Conservation (phyloP, 2,797 vertebrate genomes). For the Poeciliopsis infans region DNA sequence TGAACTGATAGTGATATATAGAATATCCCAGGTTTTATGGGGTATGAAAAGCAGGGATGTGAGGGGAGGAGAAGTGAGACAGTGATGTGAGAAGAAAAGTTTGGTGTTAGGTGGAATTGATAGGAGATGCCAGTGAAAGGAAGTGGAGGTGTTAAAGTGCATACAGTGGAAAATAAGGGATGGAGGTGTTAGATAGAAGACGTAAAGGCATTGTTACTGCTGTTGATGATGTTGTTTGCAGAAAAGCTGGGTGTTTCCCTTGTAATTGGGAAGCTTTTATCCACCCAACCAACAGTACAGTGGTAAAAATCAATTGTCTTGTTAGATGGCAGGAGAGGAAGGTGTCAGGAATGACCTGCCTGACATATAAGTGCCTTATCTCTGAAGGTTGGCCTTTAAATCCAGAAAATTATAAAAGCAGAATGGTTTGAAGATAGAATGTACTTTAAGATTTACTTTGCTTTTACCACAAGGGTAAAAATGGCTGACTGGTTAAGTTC, state of each 20-base stretch:
- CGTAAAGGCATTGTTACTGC: conserved; percentile 19
- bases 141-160: conserved; percentile 40
- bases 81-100: conserved; percentile 20
- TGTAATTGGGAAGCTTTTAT: conserved; percentile 5
- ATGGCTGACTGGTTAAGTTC: neutral
- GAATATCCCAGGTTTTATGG: neutral
- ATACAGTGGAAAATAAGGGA: conserved; percentile 20
- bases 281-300: neutral
- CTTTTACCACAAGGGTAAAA: neutral
- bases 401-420: neutral
- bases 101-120: conserved; percentile 38
- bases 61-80: conserved; percentile 25
- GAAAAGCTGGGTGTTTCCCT: neutral
- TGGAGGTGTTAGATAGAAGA: conserved; percentile 18
- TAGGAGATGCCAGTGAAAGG: conserved; percentile 39
- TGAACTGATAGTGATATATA: no score
- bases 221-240: conserved; percentile 18
- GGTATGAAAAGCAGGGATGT: neutral
- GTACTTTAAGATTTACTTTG: neutral
- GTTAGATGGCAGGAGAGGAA: neutral
- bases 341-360: neutral
- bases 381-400: neutral
- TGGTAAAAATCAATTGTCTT: neutral
- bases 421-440: neutral
- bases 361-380: neutral